Percentiles rank a stretch among this genome's conserved stretches.
phyloP scores from a whole-genome alignment of 2,888 invertebrate genomes.

The Escarpia spicata region DNA sequence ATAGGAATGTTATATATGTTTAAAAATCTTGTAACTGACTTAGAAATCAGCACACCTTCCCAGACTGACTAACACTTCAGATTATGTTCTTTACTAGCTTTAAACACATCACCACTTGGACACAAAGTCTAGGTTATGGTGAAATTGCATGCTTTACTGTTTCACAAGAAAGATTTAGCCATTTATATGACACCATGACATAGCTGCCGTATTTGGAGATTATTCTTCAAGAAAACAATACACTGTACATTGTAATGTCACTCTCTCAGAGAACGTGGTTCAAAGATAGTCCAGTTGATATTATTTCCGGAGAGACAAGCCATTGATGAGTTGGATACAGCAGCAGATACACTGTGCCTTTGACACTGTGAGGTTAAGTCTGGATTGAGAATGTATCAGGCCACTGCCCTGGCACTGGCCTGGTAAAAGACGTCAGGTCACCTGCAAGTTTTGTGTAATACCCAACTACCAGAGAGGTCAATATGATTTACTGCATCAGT shows the following conservation, averaged over 20 bases:
- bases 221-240: not conserved
- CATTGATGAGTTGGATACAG: not conserved
- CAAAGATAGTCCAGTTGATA: not conserved
- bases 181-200: not conserved
- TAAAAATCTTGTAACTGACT: not conserved
- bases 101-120: not conserved
- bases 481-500: constrained; percentile 16
- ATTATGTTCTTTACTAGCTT: not conserved
- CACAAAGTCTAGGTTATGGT: not conserved
- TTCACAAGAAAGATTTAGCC: not conserved
- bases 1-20: not conserved
- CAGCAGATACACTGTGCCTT: not conserved
- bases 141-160: not conserved
- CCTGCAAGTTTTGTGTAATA: not conserved
- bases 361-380: not conserved
- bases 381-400: not conserved
- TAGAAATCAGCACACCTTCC: not conserved
- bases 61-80: not conserved
- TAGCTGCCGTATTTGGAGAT: not conserved
- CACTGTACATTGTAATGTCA: not conserved
- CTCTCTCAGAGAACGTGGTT: not conserved
- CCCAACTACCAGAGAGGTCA: constrained; percentile 7
- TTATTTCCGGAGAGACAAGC: not conserved
- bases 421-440: not conserved
- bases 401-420: not conserved